phyloP scores from a whole-genome alignment of 2,113 vertebrate species.

The Corvus hawaiiensis region DNA sequence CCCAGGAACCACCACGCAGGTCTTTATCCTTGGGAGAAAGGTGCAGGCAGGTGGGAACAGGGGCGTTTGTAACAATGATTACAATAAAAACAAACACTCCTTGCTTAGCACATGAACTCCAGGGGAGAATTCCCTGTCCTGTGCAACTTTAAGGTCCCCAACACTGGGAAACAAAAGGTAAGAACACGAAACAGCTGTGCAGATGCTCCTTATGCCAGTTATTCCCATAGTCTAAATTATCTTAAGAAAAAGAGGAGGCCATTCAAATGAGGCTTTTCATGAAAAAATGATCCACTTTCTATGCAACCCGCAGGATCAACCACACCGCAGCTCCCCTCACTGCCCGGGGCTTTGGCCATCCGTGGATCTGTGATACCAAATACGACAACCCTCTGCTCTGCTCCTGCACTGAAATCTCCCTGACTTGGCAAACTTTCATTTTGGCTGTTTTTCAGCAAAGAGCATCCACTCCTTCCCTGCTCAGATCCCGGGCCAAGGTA shows the following conservation, averaged over 20 bases:
- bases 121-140: not conserved
- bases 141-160: too few relatives aligned
- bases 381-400: not conserved
- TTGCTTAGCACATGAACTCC: not conserved
- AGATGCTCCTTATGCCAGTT: not conserved
- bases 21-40: not conserved
- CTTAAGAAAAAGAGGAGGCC: not conserved
- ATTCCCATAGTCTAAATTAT: not conserved
- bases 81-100: not conserved
- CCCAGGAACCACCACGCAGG: fast-evolving
- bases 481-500: not conserved
- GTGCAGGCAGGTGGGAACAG: not conserved
- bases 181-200: not conserved
- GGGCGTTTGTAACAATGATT: not conserved
- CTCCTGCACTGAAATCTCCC: not conserved
- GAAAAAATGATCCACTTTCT: not conserved
- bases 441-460: not conserved
- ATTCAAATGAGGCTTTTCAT: not conserved
- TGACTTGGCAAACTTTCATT: not conserved
- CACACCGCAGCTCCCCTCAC: not conserved
- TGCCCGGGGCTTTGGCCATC: fast-evolving
- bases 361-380: fast-evolving
- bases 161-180: not conserved
- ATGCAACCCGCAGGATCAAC: fast-evolving
- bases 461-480: not conserved